Percentiles rank a stretch among this genome's conserved stretches.
Conservation (phyloP, 2,888 invertebrate species). For the Cremastobaeus sp. region DNA sequence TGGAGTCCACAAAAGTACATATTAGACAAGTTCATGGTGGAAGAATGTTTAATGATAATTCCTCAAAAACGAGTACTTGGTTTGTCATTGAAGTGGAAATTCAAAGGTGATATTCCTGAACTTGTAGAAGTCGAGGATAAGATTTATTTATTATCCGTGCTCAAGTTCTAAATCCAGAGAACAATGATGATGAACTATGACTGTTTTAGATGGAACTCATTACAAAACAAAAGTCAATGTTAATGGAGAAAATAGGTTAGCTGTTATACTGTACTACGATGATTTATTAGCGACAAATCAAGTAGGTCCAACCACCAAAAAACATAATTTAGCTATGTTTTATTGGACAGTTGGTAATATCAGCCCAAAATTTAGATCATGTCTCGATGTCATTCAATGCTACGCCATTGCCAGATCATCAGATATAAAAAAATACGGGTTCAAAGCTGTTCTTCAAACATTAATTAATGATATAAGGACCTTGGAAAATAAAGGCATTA, state of each 20-base stretch:
- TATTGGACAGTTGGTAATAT: not conserved
- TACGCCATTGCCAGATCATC: not conserved
- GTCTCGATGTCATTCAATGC: not conserved
- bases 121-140: constrained; percentile 30
- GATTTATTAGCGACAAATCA: not conserved
- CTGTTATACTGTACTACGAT: not conserved
- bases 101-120: constrained; percentile 7
- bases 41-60: constrained; percentile 10
- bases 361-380: not conserved
- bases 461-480: not conserved
- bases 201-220: constrained; percentile 3
- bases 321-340: not conserved
- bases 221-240: not conserved
- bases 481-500: not conserved
- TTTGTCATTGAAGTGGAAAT: not conserved
- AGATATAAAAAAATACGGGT: not conserved
- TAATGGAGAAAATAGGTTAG: not conserved
- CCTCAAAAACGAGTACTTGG: constrained; percentile 5
- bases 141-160: constrained; percentile 37
- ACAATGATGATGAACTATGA: constrained; percentile 3
- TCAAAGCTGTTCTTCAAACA: not conserved
- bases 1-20: not conserved
- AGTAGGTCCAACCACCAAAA: not conserved
- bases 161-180: constrained; percentile 13
- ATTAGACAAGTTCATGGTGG: constrained; percentile 4